Percentiles rank a stretch among this genome's conserved stretches.
phyloP scores from a whole-genome alignment of 1,140 invertebrate species.

The Eurosta solidaginis region DNA sequence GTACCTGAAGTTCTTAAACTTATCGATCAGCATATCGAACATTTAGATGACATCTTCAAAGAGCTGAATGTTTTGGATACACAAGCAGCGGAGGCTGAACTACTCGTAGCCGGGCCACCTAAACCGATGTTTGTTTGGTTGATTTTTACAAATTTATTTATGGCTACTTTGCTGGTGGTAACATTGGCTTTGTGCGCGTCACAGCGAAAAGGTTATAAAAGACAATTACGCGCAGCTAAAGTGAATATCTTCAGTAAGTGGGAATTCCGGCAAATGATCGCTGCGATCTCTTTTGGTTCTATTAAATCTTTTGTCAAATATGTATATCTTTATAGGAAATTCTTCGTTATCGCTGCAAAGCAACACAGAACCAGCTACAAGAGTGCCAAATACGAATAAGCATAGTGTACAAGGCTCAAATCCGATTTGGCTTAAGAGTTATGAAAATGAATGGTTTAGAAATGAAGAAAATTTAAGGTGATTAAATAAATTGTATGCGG shows the following conservation, averaged over 20 bases:
- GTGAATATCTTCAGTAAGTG: slow-evolving; percentile 89
- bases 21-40: slow-evolving; percentile 90
- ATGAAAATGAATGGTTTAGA: slow-evolving; percentile 95
- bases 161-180: slow-evolving; percentile 76
- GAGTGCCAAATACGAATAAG: slow-evolving; percentile 92
- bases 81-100: slow-evolving; percentile 74
- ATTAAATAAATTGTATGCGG: too few species aligned
- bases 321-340: slow-evolving; percentile 42
- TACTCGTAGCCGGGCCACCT: slow-evolving; percentile 62
- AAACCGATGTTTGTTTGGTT: slow-evolving; percentile 76
- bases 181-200: slow-evolving; percentile 80
- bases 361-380: slow-evolving; percentile 57
- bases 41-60: slow-evolving; percentile 86
- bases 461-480: slow-evolving; percentile 79
- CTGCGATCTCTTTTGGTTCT: too few species aligned
- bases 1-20: slow-evolving; percentile 80
- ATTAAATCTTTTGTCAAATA: too few species aligned
- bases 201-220: slow-evolving; percentile 79
- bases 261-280: too few species aligned
- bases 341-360: slow-evolving; percentile 49
- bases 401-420: slow-evolving; percentile 92
- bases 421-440: slow-evolving; percentile 93
- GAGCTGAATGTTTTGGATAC: slow-evolving; percentile 90
- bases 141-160: slow-evolving; percentile 77
- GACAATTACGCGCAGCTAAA: slow-evolving; percentile 91